Evolutionary conservation across 1,140 invertebrate genomes (phyloP).

Genomic region (Neodiprion virginianus): DNA sequence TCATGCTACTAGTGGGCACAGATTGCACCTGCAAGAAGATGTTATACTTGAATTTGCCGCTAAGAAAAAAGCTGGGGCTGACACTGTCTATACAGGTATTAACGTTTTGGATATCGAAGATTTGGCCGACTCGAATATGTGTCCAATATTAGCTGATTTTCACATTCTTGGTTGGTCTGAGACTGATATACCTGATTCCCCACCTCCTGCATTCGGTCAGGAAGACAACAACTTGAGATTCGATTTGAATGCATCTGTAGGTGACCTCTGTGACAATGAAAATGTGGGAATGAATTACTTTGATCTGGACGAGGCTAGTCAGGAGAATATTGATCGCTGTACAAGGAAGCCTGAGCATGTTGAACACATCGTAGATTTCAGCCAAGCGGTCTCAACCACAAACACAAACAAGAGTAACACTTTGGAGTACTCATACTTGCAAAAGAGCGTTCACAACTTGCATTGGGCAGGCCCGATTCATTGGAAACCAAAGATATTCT

Average conservation of each 20-base stretch:
- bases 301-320: slow-evolving; percentile 30
- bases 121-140: slow-evolving; percentile 30
- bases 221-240: slow-evolving; percentile 42
- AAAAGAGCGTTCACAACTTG: slow-evolving; percentile 62
- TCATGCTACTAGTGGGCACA: slow-evolving; percentile 33
- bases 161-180: slow-evolving; percentile 43
- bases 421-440: slow-evolving; percentile 76
- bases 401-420: slow-evolving; percentile 26
- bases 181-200: slow-evolving; percentile 37
- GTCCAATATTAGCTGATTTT: slow-evolving; percentile 38
- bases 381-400: slow-evolving; percentile 46
- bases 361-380: slow-evolving; percentile 44
- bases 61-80: no score
- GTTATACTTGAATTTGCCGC: neutral
- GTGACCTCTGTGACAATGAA: slow-evolving; percentile 22
- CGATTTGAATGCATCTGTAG: slow-evolving; percentile 49
- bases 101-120: slow-evolving; percentile 15
- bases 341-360: slow-evolving; percentile 16
- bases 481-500: slow-evolving; percentile 70
- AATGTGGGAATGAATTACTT: slow-evolving; percentile 28
- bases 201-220: slow-evolving; percentile 8
- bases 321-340: slow-evolving; percentile 25
- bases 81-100: no score
- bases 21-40: neutral
- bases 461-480: slow-evolving; percentile 80